Conservation (phyloP, 2,797 vertebrate species). For the Atherinosoma microstoma region DNA sequence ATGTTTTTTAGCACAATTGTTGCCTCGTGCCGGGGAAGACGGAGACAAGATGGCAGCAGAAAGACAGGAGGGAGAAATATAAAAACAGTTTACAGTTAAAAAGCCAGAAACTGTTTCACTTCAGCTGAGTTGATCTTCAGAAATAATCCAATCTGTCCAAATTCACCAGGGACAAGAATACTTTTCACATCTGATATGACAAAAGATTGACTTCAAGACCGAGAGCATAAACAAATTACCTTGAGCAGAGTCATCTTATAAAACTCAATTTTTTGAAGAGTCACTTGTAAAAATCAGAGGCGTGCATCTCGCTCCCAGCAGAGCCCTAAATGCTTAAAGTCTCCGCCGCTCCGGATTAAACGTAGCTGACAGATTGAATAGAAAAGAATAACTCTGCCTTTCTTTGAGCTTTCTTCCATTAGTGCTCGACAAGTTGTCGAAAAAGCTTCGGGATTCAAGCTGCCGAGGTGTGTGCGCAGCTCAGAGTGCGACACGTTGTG, state of each 20-base stretch:
- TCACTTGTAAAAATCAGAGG: constrained; percentile 61
- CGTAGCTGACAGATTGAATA: constrained; percentile 60
- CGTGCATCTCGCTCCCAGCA: constrained; percentile 55
- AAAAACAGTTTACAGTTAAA: constrained; percentile 38
- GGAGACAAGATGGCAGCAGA: background rate
- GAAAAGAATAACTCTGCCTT: constrained; percentile 47
- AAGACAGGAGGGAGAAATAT: background rate
- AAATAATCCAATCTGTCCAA: constrained; percentile 57
- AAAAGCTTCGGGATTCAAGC: constrained; percentile 11
- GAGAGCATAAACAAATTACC: constrained; percentile 69
- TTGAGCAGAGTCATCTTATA: constrained; percentile 56
- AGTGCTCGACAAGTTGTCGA: constrained; percentile 37
- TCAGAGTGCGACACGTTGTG: constrained; percentile 20
- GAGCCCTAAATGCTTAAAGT: constrained; percentile 56
- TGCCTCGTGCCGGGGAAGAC: too few species aligned
- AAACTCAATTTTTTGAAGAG: constrained; percentile 79
- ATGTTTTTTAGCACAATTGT: too few species aligned
- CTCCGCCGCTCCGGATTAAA: constrained; percentile 59
- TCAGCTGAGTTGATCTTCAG: constrained; percentile 44
- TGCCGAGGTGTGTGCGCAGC: background rate
- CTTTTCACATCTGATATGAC: constrained; percentile 64
- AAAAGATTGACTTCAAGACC: constrained; percentile 64
- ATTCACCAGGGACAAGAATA: constrained; percentile 32
- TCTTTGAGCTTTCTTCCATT: constrained; percentile 54
- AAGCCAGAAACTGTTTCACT: constrained; percentile 39